phyloP scores from a whole-genome alignment of 1,140 invertebrate species.

The Ectropis grisescens region DNA sequence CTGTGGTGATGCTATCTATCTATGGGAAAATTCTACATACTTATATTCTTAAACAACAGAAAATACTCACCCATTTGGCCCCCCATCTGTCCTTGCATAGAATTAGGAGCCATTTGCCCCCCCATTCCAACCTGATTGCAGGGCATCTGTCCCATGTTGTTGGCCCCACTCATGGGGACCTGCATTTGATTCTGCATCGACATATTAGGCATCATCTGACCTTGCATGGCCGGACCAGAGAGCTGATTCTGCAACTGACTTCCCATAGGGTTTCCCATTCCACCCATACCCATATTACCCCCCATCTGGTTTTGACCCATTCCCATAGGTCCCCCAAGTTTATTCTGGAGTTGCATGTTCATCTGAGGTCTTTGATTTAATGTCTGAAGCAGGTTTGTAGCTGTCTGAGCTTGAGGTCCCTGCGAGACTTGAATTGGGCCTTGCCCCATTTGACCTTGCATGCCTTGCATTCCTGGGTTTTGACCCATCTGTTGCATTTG shows the following conservation, averaged over 20 bases:
- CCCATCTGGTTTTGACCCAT: constrained; percentile 57
- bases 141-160: constrained; percentile 46
- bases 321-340: constrained; percentile 37
- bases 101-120: constrained; percentile 47
- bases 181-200: constrained; percentile 48
- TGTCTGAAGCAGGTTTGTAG: constrained; percentile 52
- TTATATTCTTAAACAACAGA: too few species aligned
- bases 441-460: constrained; percentile 49
- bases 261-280: constrained; percentile 43
- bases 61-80: constrained; percentile 51
- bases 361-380: constrained; percentile 52
- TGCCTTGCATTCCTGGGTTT: constrained; percentile 53
- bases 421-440: constrained; percentile 49
- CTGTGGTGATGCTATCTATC: too few species aligned
- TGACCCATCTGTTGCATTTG: constrained; percentile 72
- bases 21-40: too few species aligned
- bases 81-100: constrained; percentile 52
- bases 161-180: constrained; percentile 47
- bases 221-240: constrained; percentile 40
- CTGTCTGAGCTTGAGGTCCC: constrained; percentile 46
- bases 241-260: constrained; percentile 47
- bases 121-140: constrained; percentile 53
- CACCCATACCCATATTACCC: constrained; percentile 50
- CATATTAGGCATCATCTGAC: constrained; percentile 55
- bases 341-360: constrained; percentile 54